A percentile compares a stretch with the other conserved stretches of the same genome.
phyloP scores from a whole-genome alignment of 2,888 invertebrate genomes.

The Aphidoletes aphidimyza region DNA sequence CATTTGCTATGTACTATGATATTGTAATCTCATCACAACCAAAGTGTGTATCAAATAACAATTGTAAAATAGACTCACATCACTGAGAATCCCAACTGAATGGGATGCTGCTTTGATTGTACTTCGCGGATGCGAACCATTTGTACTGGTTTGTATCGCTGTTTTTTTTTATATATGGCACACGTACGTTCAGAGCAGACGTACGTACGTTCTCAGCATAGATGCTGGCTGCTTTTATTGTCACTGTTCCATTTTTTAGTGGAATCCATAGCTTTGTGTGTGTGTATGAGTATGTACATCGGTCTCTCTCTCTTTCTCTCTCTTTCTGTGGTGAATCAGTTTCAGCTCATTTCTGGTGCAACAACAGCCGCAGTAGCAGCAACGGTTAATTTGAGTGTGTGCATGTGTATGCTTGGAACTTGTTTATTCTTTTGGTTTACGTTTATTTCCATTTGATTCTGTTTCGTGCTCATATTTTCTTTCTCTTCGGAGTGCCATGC shows the following conservation, averaged over 20 bases:
- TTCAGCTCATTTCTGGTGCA: background rate
- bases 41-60: background rate
- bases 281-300: background rate
- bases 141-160: background rate
- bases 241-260: slow-evolving; percentile 9
- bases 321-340: background rate
- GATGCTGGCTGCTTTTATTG: slow-evolving; percentile 33
- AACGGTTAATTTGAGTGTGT: background rate
- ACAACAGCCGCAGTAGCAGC: background rate
- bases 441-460: slow-evolving; percentile 21
- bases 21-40: slow-evolving; percentile 25
- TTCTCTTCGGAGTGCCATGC: background rate
- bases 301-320: too few relatives aligned
- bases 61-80: background rate
- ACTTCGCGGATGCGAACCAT: background rate
- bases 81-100: background rate
- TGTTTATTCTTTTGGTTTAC: slow-evolving; percentile 15
- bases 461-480: background rate
- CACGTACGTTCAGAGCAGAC: background rate
- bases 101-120: slow-evolving; percentile 1
- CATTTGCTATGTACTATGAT: background rate
- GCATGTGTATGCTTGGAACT: slow-evolving; percentile 18
- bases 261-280: background rate
- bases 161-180: background rate
- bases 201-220: background rate